These are phyloP conservation scores for Lepus oiostolus DNA, from an alignment of 2,797 vertebrate species.

Conservation along the genomic window DNA sequence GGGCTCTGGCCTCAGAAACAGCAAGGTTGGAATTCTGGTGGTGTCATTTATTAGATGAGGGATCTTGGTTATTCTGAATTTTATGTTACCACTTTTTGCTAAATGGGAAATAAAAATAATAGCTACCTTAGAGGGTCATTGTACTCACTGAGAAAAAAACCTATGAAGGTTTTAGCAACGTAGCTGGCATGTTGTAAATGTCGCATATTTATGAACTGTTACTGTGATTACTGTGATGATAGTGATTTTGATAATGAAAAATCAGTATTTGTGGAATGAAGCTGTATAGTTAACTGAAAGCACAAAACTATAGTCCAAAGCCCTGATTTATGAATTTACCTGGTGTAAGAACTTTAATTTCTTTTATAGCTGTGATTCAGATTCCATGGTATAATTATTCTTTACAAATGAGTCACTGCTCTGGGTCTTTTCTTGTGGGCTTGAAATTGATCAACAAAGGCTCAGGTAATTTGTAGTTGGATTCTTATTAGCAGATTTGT, in stretches of 20 bases:
- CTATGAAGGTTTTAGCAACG: background rate
- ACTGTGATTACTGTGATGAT: background rate
- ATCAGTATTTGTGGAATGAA: conserved; percentile 12
- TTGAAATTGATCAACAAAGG: conserved; percentile 62
- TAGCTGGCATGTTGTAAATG: background rate
- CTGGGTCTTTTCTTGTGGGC: conserved; percentile 28
- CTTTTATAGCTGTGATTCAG: conserved; percentile 6
- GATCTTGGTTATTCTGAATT: background rate
- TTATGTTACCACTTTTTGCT: conserved; percentile 1
- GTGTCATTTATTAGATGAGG: background rate
- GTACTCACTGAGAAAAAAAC: conserved; percentile 24
- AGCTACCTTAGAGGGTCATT: background rate
- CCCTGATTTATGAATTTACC: conserved; percentile 55
- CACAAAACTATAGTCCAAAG: background rate
- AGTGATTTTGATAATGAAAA: conserved; percentile 19
- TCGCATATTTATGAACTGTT: conserved; percentile 19
- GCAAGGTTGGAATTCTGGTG: background rate
- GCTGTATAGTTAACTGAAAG: conserved; percentile 44
- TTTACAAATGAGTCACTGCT: conserved; percentile 65
- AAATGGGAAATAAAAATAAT: conserved; percentile 23
- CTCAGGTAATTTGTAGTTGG: conserved; percentile 45
- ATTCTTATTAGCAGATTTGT: conserved; percentile 62
- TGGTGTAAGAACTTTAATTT: background rate
- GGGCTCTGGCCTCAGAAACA: background rate
- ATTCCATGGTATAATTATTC: conserved; percentile 52